phyloP scores from a whole-genome alignment of 2,113 vertebrate species.

The Agapornis roseicollis region DNA sequence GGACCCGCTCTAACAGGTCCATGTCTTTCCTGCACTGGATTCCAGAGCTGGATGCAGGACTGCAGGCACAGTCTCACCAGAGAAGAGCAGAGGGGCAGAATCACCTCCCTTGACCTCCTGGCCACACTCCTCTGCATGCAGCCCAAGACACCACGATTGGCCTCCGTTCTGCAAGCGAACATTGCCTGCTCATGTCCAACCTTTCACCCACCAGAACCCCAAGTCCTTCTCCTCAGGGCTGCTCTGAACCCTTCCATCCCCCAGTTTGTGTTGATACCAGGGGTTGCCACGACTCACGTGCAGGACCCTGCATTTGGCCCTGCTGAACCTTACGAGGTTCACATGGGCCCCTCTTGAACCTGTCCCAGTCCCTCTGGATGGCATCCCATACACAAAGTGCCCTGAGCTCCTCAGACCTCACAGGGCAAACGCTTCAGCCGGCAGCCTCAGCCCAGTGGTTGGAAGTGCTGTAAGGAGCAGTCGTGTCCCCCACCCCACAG shows the following conservation, averaged over 20 bases:
- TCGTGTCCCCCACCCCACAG: background rate
- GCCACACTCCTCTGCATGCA: background rate
- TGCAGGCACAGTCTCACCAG: background rate
- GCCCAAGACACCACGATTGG: background rate
- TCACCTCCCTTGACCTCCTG: background rate
- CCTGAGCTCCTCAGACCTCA: rapidly evolving
- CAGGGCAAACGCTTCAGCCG: background rate
- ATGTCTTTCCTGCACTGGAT: background rate
- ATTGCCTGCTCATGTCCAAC: background rate
- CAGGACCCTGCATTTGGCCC: background rate
- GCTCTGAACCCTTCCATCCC: background rate
- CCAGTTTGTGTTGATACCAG: background rate
- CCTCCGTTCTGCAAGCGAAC: background rate
- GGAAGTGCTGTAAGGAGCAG: background rate
- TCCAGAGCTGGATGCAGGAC: background rate
- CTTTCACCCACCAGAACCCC: background rate
- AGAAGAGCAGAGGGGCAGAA: background rate
- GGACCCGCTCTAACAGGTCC: background rate
- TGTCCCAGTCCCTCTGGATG: background rate
- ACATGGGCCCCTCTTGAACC: background rate
- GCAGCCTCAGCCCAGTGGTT: background rate
- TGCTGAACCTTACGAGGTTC: background rate
- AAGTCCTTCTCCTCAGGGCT: background rate
- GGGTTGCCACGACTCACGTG: background rate
- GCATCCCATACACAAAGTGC: background rate